These are phyloP conservation scores for Brachyistius frenatus DNA, from an alignment of 2,113 vertebrate species.

Conservation along the genomic window DNA sequence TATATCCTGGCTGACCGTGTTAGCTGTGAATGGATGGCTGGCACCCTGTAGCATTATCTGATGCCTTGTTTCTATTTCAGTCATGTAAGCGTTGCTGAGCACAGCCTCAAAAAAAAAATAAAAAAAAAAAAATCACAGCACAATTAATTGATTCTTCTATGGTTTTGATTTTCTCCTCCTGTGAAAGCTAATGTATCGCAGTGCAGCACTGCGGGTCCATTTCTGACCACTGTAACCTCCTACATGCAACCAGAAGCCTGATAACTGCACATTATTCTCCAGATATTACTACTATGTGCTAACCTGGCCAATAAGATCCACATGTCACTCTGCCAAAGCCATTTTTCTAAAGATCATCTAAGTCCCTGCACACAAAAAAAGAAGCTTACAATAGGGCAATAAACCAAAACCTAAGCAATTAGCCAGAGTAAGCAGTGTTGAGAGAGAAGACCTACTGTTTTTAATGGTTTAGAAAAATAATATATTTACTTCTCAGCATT, in stretches of 20 bases:
- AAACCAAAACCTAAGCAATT: constrained; percentile 62
- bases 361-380: constrained; percentile 48
- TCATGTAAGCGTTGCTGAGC: constrained; percentile 53
- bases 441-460: constrained; percentile 46
- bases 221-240: constrained; percentile 36
- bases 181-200: constrained; percentile 54
- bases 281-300: constrained; percentile 38
- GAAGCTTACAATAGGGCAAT: constrained; percentile 59
- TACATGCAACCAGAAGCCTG: constrained; percentile 27
- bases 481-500: constrained; percentile 57
- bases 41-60: constrained; percentile 74
- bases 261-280: constrained; percentile 14
- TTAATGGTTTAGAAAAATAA: constrained; percentile 71
- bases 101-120: constrained; percentile 16
- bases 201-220: constrained; percentile 38
- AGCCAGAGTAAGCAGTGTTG: constrained; percentile 47
- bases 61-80: constrained; percentile 74
- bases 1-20: constrained; percentile 49
- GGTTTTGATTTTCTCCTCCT: constrained; percentile 73
- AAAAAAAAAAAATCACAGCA: constrained; percentile 48
- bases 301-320: constrained; percentile 26
- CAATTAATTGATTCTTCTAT: constrained; percentile 69
- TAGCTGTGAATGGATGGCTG: constrained; percentile 37
- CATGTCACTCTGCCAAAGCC: constrained; percentile 25
- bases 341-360: constrained; percentile 32